phyloP scores from a whole-genome alignment of 2,888 invertebrate species.

The Falcaria lacertinaria region DNA sequence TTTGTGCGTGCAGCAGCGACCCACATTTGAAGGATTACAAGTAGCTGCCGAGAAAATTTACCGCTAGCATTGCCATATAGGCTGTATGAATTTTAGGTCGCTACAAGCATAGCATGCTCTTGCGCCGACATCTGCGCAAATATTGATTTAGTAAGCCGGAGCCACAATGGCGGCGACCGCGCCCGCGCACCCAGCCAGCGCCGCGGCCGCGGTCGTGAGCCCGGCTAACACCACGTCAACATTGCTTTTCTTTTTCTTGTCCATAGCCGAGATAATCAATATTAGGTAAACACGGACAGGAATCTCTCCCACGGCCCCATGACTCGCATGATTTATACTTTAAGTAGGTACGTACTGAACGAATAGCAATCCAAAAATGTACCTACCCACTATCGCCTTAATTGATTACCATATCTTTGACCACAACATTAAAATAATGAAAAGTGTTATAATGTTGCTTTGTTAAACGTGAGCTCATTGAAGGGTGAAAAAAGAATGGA shows the following conservation, averaged over 20 bases:
- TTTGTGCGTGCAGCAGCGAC: conserved; percentile 73
- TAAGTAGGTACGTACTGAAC: conserved; percentile 14
- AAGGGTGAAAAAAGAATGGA: conserved; percentile 25
- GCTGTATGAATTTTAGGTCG: conserved; percentile 79
- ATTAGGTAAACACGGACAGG: conserved; percentile 35
- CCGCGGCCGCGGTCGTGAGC: conserved; percentile 33
- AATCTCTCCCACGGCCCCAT: conserved; percentile 32
- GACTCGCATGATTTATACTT: conserved; percentile 15
- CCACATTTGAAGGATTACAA: conserved; percentile 78
- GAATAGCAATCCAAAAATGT: too few relatives aligned
- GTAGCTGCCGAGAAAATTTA: conserved; percentile 78
- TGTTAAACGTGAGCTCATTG: too few relatives aligned
- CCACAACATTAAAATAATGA: too few relatives aligned
- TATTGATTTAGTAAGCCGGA: conserved; percentile 78
- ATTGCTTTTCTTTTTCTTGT: conserved; percentile 39
- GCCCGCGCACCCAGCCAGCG: conserved; percentile 28
- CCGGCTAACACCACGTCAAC: conserved; percentile 27
- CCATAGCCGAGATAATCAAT: conserved; percentile 38
- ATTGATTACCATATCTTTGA: too few relatives aligned
- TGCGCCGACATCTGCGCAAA: conserved; percentile 78
- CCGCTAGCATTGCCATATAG: conserved; percentile 79
- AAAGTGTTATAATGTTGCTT: too few relatives aligned
- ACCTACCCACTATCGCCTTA: too few relatives aligned
- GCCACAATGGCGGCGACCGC: conserved; percentile 58
- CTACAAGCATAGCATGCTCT: conserved; percentile 75